Evolutionary conservation across 1,140 invertebrate genomes (phyloP), one percentile per base, ranked within the genome.

Genomic region (Brachionus manjavacas): DNA sequence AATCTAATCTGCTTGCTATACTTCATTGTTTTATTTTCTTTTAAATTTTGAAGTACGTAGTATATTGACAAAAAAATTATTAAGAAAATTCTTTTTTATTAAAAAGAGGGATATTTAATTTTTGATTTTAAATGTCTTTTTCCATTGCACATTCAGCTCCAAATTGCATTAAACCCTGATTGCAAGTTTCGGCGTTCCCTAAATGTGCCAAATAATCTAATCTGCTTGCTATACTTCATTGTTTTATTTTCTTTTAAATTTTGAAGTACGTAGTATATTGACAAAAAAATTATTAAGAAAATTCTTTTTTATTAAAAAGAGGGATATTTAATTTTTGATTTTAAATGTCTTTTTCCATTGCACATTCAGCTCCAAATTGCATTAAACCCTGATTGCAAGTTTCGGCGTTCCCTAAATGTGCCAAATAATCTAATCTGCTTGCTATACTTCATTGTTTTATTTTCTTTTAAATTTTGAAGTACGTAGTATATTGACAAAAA

Each of bases 101-200:
- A 72, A 39, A n/a, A 39, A 39, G 4, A 12, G 25, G 28, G 68
- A 39, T 72, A 28, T 35, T 35, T 72, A 72, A 39, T 39, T 35
- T 28, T 28, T 28, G 16, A 41, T 35, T 35, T 16, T 2, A 72
- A 12, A 7, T 39, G 1, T n/a, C 3, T 64, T 23, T 64, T 64
- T 23, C 25, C 8, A 39, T 20, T 23, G 68, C 68, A 72, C 68
- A 72, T 72, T 72, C 68, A 72, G 68, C 68, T 72, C 68, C 68
- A 72, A 72, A 43, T 72, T 72, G 68, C 35, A 72, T 31, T 31
- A 31, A 31, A 31, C 0, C 3, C 43, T 4, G 2, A 72, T 72
- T 43, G 35, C 68, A 72, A 72, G 39, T 43, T 72, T 72, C 3
- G 68, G 68, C 68, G 68, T 72, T 72, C 68, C 68, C 68, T 72